Percentiles rank a stretch among this genome's conserved stretches.
Evolutionary conservation across 2,797 vertebrate genomes (phyloP).

Genomic region (Eulemur mongoz): DNA sequence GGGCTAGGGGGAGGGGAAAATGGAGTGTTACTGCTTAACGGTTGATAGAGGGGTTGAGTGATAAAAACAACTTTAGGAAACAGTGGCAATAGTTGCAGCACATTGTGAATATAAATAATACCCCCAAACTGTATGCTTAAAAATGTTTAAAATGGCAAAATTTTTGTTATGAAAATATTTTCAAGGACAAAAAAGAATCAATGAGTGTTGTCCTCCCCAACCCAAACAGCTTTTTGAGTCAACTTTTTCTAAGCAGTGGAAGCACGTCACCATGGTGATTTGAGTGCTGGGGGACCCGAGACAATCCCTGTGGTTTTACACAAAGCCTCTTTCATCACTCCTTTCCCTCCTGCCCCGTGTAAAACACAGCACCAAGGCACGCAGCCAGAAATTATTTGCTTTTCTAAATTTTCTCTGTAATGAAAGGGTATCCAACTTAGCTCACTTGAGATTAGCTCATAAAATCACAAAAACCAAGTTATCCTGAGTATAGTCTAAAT

Average conservation of each 20-base stretch:
- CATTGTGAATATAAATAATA: neutral
- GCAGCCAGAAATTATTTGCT: neutral
- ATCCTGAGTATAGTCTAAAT: constrained; percentile 73
- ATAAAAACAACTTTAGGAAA: neutral
- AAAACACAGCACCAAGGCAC: neutral
- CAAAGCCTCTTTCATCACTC: neutral
- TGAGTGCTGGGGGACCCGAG: rapidly evolving
- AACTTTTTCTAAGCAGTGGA: neutral
- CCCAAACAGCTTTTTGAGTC: neutral
- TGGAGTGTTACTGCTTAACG: neutral
- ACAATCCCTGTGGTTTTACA: neutral
- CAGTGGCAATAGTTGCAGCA: neutral
- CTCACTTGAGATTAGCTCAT: neutral
- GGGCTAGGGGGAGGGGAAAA: rapidly evolving
- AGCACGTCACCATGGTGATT: neutral
- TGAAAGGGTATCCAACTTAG: neutral
- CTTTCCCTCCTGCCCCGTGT: neutral
- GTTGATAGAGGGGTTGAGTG: rapidly evolving
- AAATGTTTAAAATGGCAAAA: neutral
- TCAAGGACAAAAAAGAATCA: neutral
- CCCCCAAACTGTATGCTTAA: neutral
- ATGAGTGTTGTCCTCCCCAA: neutral
- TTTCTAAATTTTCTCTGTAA: neutral
- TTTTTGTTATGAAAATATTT: neutral
- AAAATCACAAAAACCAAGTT: constrained; percentile 50